Conservation (phyloP, 2,888 invertebrate genomes). For the Limnephilus auricula region DNA sequence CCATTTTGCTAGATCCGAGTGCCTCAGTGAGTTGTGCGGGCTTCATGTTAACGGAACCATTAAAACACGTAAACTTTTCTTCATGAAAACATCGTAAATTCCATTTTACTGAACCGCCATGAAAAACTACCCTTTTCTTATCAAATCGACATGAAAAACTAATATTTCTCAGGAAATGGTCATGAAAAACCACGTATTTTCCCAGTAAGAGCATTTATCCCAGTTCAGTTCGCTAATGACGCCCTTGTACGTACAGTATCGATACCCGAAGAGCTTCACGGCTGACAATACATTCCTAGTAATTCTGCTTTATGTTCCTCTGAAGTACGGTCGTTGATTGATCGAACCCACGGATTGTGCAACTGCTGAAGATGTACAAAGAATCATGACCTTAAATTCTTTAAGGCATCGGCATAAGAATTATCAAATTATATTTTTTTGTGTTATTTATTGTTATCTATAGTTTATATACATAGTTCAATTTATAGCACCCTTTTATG, state of each 20-base stretch:
- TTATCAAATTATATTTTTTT: not conserved
- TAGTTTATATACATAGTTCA: no score
- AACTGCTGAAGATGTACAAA: not conserved
- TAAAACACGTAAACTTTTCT: not conserved
- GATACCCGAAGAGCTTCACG: not conserved
- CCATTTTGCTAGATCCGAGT: no score
- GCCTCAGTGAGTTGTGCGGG: no score
- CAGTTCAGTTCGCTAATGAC: constrained; percentile 25
- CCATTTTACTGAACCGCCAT: not conserved
- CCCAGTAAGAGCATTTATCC: not conserved
- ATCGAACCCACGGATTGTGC: not conserved
- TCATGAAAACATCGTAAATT: not conserved
- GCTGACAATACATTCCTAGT: constrained; percentile 25
- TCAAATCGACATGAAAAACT: not conserved
- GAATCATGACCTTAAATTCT: not conserved
- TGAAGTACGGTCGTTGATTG: constrained; percentile 25
- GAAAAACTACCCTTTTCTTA: not conserved
- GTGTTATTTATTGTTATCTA: not conserved
- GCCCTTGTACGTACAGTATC: constrained; percentile 27
- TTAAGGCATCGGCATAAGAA: not conserved
- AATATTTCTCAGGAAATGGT: not conserved
- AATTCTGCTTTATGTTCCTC: constrained; percentile 29
- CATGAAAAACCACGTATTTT: not conserved
- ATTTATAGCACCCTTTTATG: no score
- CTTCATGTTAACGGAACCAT: no score